Percentiles rank a stretch among this genome's conserved stretches.
phyloP scores from a whole-genome alignment of 2,888 invertebrate genomes.

The Deilephila porcellus region DNA sequence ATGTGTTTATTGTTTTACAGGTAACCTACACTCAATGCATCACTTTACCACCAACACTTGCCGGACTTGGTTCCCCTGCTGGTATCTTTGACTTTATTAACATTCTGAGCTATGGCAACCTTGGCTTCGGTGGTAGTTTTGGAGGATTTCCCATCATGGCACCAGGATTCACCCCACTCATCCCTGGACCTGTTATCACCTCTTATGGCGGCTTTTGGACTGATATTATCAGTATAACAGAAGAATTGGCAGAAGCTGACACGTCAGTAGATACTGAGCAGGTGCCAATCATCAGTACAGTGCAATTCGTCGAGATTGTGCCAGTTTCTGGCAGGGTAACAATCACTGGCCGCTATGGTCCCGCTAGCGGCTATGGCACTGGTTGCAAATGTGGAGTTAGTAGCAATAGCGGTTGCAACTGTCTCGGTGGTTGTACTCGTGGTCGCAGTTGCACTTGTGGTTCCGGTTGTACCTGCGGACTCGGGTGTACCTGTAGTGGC shows the following conservation, averaged over 20 bases:
- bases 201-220: conserved; percentile 37
- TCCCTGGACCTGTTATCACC: neutral
- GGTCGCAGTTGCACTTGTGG: no score
- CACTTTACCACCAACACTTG: neutral
- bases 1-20: neutral
- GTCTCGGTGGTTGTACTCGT: no score
- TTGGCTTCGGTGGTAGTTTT: neutral
- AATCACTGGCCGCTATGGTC: conserved; percentile 42
- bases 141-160: conserved; percentile 9
- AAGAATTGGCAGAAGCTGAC: conserved; percentile 47
- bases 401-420: no score
- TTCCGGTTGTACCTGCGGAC: no score
- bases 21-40: conserved; percentile 16
- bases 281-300: conserved; percentile 54
- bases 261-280: conserved; percentile 49
- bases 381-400: no score
- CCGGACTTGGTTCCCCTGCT: neutral
- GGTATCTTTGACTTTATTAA: neutral
- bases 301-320: conserved; percentile 50
- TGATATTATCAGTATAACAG: conserved; percentile 40
- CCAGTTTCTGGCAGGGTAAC: conserved; percentile 51
- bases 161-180: neutral
- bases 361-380: neutral
- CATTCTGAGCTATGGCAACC: conserved; percentile 9
- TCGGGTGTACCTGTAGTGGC: no score